These are phyloP conservation scores for Drosophila biarmipes DNA, from an alignment of 1,140 invertebrate genomes.

Conservation along the genomic window DNA sequence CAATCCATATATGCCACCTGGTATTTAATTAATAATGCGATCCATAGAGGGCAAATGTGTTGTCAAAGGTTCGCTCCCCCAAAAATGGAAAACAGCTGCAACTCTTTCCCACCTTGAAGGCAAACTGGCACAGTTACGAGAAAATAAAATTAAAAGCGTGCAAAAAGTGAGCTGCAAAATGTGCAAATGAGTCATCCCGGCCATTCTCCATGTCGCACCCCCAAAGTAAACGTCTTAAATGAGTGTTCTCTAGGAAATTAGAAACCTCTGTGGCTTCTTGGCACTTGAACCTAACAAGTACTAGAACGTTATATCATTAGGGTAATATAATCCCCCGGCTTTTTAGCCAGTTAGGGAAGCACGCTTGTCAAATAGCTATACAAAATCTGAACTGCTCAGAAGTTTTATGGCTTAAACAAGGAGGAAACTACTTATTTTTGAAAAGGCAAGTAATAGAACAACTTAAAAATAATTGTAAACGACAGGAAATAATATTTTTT, in stretches of 20 bases:
- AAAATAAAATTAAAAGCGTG: conserved; percentile 1
- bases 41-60: not conserved
- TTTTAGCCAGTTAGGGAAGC: not conserved
- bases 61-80: not conserved
- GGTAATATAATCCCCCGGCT: conserved; percentile 2
- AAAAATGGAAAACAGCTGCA: conserved; percentile 45
- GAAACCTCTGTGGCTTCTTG: not conserved
- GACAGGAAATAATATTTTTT: too few relatives aligned
- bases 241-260: conserved; percentile 4
- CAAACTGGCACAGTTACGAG: conserved; percentile 4
- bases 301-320: not conserved
- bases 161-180: not conserved
- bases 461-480: too few relatives aligned
- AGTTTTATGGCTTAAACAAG: not conserved
- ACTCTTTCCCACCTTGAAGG: conserved; percentile 13
- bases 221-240: not conserved
- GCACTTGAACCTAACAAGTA: not conserved
- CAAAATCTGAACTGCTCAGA: not conserved
- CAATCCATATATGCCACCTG: conserved; percentile 48
- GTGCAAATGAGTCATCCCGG: conserved; percentile 23
- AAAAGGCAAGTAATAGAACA: too few relatives aligned
- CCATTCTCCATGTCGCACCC: conserved; percentile 17
- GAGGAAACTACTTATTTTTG: not conserved
- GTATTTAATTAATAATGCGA: conserved; percentile 22
- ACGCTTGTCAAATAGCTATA: not conserved